A percentile compares a stretch with the other conserved stretches of the same genome.
Conservation (phyloP, 2,888 invertebrate species). For the Oscheius sp. region DNA sequence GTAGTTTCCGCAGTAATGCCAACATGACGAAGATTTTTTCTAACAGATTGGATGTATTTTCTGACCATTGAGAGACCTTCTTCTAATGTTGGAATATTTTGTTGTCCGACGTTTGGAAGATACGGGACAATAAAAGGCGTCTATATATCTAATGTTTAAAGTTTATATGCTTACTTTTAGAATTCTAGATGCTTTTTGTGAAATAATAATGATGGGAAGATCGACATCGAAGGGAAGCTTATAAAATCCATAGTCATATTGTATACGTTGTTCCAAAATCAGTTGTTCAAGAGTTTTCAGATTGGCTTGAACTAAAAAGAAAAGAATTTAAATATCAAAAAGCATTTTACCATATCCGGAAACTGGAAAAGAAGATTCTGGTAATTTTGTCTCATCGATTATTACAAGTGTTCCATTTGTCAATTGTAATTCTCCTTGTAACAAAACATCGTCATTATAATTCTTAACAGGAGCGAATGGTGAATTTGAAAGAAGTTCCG, state of each 20-base stretch:
- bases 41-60: slow-evolving; percentile 16
- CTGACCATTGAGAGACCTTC: not conserved
- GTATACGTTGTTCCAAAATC: slow-evolving; percentile 26
- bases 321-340: not conserved
- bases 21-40: slow-evolving; percentile 10
- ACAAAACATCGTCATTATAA: slow-evolving; percentile 5
- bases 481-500: slow-evolving; percentile 6
- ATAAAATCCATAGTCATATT: slow-evolving; percentile 18
- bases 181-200: slow-evolving; percentile 16
- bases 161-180: not conserved
- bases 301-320: slow-evolving; percentile 20
- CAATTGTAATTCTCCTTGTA: slow-evolving; percentile 26
- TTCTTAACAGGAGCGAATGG: slow-evolving; percentile 27
- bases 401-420: slow-evolving; percentile 25
- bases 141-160: not conserved
- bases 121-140: slow-evolving; percentile 27
- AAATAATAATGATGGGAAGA: slow-evolving; percentile 23
- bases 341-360: slow-evolving; percentile 11
- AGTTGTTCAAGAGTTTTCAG: slow-evolving; percentile 21
- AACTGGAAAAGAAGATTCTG: slow-evolving; percentile 21
- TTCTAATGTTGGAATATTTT: not conserved
- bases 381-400: slow-evolving; percentile 28
- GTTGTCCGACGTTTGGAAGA: not conserved
- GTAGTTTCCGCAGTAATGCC: slow-evolving; percentile 22
- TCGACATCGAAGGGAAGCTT: slow-evolving; percentile 30